phyloP scores from a whole-genome alignment of 2,797 vertebrate genomes.

The Gymnothorax javanicus region DNA sequence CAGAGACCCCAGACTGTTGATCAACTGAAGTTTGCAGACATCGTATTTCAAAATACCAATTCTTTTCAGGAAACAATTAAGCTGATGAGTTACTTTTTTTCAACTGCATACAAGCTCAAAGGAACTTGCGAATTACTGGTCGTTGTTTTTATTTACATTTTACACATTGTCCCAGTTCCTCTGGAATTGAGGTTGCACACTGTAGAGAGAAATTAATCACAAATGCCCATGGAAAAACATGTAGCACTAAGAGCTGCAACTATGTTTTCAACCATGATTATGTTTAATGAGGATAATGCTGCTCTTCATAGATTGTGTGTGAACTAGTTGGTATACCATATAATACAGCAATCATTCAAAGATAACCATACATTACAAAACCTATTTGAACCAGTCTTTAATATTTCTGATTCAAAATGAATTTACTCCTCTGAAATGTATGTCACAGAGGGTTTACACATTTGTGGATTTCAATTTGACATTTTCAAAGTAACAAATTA shows the following conservation, averaged over 20 bases:
- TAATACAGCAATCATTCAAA: not conserved
- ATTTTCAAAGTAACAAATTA: not conserved
- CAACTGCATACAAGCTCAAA: too few relatives aligned
- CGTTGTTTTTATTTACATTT: too few relatives aligned
- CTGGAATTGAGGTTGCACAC: not conserved
- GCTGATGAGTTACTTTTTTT: too few relatives aligned
- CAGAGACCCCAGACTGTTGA: too few relatives aligned
- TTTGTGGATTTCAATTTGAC: not conserved
- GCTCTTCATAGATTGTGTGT: not conserved
- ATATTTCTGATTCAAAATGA: conserved; percentile 10
- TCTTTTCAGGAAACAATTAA: too few relatives aligned
- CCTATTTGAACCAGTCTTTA: not conserved
- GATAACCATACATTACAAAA: conserved; percentile 11
- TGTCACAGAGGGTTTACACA: not conserved
- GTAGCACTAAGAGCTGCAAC: conserved; percentile 13
- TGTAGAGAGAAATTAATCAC: conserved; percentile 21
- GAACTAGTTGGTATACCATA: not conserved
- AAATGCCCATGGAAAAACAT: conserved; percentile 22
- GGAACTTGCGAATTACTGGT: too few relatives aligned
- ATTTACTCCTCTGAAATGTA: not conserved
- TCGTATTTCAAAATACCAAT: too few relatives aligned
- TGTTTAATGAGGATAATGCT: not conserved
- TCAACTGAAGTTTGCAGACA: too few relatives aligned
- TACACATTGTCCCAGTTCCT: too few relatives aligned
- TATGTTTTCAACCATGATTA: conserved; percentile 16